phyloP scores from a whole-genome alignment of 2,888 invertebrate species.

The Charanyca ferruginea region DNA sequence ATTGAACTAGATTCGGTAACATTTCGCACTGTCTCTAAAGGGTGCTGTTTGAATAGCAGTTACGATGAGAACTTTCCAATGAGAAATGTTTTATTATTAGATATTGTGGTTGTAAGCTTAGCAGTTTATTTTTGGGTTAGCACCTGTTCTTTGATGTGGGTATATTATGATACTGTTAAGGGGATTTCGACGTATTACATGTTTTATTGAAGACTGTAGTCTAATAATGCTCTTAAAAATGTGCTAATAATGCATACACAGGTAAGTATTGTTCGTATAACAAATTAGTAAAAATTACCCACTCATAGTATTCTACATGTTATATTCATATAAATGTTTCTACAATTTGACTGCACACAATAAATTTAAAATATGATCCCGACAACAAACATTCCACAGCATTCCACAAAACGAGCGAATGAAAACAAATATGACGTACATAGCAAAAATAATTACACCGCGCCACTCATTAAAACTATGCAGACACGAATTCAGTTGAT shows the following conservation, averaged over 20 bases:
- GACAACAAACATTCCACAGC: conserved; percentile 6
- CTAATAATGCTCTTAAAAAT: no score
- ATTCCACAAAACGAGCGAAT: conserved; percentile 37
- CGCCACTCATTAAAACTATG: conserved; percentile 37
- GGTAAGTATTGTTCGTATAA: neutral
- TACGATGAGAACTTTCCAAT: conserved; percentile 62
- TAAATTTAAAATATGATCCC: conserved; percentile 40
- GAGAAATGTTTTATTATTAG: conserved; percentile 52
- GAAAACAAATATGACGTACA: conserved; percentile 38
- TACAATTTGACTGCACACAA: neutral
- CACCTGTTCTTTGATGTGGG: conserved; percentile 1
- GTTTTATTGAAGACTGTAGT: neutral
- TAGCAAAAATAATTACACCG: conserved; percentile 45
- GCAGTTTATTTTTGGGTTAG: neutral
- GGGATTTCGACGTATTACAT: neutral
- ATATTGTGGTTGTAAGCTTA: conserved; percentile 12
- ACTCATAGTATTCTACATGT: neutral
- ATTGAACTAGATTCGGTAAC: conserved; percentile 60
- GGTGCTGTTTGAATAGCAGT: conserved; percentile 57
- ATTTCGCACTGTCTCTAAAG: conserved; percentile 49
- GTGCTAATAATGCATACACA: neutral
- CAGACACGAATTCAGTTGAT: conserved; percentile 38
- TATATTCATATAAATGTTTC: conserved; percentile 1
- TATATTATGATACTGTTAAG: neutral
- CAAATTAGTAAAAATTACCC: neutral